phyloP scores from a whole-genome alignment of 1,140 invertebrate species.

The Drosophila lacteicornis region DNA sequence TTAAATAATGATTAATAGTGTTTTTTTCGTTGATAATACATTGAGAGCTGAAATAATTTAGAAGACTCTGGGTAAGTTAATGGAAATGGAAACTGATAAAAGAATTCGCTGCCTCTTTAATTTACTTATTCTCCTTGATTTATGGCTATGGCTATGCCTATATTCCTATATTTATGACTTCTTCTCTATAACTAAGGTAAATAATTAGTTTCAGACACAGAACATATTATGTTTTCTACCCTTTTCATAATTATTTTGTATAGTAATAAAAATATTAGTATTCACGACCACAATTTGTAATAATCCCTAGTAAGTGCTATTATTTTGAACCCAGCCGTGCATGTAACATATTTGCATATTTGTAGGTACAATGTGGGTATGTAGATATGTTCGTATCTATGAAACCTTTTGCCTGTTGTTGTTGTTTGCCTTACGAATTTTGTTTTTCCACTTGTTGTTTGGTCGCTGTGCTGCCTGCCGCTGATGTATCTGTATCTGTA shows the following conservation, averaged over 20 bases:
- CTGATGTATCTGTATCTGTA: conserved; percentile 5
- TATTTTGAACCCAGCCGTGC: conserved; percentile 12
- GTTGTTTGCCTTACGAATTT: conserved; percentile 54
- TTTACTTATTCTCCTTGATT: too few species aligned
- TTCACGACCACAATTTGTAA: not conserved
- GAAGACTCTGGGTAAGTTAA: too few species aligned
- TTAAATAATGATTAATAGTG: not conserved
- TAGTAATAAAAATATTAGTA: not conserved
- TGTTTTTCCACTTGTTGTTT: conserved; percentile 73
- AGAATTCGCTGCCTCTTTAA: too few species aligned
- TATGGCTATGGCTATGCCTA: too few species aligned
- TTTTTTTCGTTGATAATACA: not conserved
- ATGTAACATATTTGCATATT: conserved; percentile 25
- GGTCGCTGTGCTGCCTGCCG: not conserved
- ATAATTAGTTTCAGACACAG: too few species aligned
- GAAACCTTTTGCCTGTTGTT: conserved; percentile 19
- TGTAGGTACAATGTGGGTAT: conserved; percentile 1
- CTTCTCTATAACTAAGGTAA: too few species aligned
- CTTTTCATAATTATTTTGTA: too few species aligned
- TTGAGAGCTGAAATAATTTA: too few species aligned
- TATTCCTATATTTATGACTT: too few species aligned
- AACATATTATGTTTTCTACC: too few species aligned
- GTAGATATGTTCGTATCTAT: conserved; percentile 21
- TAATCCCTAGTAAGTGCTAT: conserved; percentile 1
- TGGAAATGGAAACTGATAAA: too few species aligned